Evolutionary conservation across 1,140 invertebrate species (phyloP), one percentile per base, ranked within the genome.

Genomic region (Halyomorpha halys): DNA sequence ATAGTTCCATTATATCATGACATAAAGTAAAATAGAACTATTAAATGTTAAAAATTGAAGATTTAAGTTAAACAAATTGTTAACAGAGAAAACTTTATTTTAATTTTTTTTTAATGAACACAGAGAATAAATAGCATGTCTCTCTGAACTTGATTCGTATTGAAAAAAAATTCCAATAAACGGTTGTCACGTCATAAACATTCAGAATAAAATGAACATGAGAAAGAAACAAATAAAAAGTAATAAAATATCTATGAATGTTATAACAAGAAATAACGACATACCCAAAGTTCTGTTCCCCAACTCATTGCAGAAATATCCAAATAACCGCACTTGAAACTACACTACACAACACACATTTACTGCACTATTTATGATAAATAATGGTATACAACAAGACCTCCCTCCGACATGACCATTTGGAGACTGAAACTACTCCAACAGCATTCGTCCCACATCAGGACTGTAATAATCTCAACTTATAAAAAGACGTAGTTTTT

Each of bases 231-330:
- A 49, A 21, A 11, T 19, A 49, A 19, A 49, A 2, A 49, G 21
- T 14, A 49, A 2, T 4, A 18, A 4, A 49, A 19, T 18, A 21
- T 18, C 1, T 11, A 18, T 16, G n/a, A 49, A 49, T 18, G n/a
- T 21, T 18, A 49, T 19, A 19, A 13, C 2, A 21, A 11, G 13
- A 21, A 49, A 16, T n/a, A 49, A 49, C 11, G 34, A 49, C 47
- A 49, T 49, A 49, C 47, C 47, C 47, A 49, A 49, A 49, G 47
- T 49, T 49, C 47, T n/a, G 47, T 49, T 49, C 47, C 47, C 47
- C 47, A 49, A 49, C 47, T 49, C 47, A 49, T 49, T 18, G 47
- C 47, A 49, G 47, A 49, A 49, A 49, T 19, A 49, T 49, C 47
- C 47, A 19, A 21, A 49, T 18, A 49, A 49, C 21, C 47, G n/a